Evolutionary conservation across 2,113 vertebrate species (phyloP), one percentile per base, ranked within the genome.

Genomic region (Maccullochella peelii): DNA sequence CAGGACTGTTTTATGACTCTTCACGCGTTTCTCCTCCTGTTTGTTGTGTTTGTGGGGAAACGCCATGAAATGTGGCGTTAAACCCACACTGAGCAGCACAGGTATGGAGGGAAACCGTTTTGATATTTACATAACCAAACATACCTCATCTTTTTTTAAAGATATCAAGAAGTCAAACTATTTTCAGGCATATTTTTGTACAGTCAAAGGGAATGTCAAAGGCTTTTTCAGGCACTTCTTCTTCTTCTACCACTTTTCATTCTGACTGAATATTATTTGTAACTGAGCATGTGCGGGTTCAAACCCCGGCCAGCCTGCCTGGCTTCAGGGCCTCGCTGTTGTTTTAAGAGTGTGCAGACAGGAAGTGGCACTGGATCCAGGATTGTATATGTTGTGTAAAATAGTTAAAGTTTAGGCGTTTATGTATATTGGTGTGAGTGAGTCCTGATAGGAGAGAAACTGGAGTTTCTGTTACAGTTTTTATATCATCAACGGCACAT

Each of bases 141-240:
- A 97, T 96, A 99, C 97, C 97, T 98, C 97, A 98, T 96, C 95
- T 97, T 97, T 97, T 97, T 97, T 97, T 97, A 97, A 95, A 95
- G 9, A 66, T n/a, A 68, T 38, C 96, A 66, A 96, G 96, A 96
- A 97, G 95, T 96, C 96, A 63, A 97, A 96, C 95, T 98, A 98
- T 98, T 98, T 99, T 98, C 97, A 97, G 96, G 96, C 96, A 93
- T 99, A 98, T 98, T 98, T 99, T 99, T 98, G 97, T 98, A 99
- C 97, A 97, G 96, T 96, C 95, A 95, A 95, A 96, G 96, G 96
- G 96, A 97, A 96, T 96, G 96, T 96, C 96, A 95, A 92, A 95
- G 83, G 81, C 5, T 95, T 71, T 73, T 89, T 97, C 96, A 97
- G 96, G 97, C 97, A 98, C 63, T 44, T 27, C 57, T 40, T 23